Conservation (phyloP, 1,140 invertebrate genomes). For the Drosophila sproati region DNA sequence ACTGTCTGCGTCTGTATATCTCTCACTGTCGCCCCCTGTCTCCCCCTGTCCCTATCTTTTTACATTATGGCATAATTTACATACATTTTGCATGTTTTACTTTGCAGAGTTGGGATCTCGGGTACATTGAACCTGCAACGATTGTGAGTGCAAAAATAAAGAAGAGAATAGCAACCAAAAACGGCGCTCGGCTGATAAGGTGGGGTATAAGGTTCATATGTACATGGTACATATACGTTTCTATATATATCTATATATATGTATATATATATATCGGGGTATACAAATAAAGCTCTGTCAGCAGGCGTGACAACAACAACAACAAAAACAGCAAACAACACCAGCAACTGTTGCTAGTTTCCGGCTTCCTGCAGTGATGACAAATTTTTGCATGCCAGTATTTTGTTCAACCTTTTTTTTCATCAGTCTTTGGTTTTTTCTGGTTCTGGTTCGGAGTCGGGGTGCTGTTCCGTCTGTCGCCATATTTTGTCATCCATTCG, state of each 20-base stretch:
- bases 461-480: constrained; percentile 27
- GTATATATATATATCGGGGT: not conserved
- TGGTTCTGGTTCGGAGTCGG: constrained; percentile 6
- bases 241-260: constrained; percentile 6
- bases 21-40: not conserved
- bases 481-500: constrained; percentile 54
- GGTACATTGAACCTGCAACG: constrained; percentile 79
- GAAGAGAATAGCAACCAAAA: constrained; percentile 28
- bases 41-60: constrained; percentile 16
- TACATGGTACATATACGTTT: constrained; percentile 14
- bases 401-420: constrained; percentile 41
- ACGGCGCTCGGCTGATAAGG: constrained; percentile 33
- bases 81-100: constrained; percentile 77
- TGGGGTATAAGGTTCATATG: not conserved
- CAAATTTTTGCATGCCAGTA: constrained; percentile 64
- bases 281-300: constrained; percentile 62
- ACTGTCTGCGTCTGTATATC: not conserved
- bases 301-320: constrained; percentile 44
- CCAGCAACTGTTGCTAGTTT: constrained; percentile 80
- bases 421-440: constrained; percentile 13
- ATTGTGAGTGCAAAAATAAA: constrained; percentile 43
- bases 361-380: constrained; percentile 73
- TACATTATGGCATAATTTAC: constrained; percentile 75
- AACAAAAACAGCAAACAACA: constrained; percentile 28
- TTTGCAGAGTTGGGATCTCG: constrained; percentile 35